Base-by-base conservation (phyloP, 2,797 vertebrate species). In the Apogon talboti region DNA sequence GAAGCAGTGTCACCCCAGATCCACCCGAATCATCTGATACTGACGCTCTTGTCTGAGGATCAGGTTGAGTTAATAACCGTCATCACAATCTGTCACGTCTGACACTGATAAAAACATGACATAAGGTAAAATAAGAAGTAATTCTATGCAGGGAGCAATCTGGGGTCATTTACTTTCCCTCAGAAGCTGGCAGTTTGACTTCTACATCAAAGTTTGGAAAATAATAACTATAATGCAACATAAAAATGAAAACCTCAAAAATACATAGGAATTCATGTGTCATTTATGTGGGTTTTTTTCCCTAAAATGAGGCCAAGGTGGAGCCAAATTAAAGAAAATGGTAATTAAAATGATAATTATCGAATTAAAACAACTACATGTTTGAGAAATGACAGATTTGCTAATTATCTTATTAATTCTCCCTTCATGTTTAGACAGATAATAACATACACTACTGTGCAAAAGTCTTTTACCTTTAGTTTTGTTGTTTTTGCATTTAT, bases 181-280 rank as follows among this genome's bases (percentile, higher is more conserved):
- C 54, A 57, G 41, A 33, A 44, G 41, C 41, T 8, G 54, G 54
- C 41, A 45, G 45, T 57, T 57, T 57, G 41, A 57, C 44, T 57
- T 57, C 41, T 44, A 18, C 54, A 33, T 45, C 43, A 33, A 24
- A 14, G 54, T 42, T 57, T 35, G 16, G 19, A 21, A 47, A 19
- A 47, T 47, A 21, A 47, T 19, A 24, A 47, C 18, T 12, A 24
- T 12, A 28, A 10, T 44, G 33, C 41, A 41, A 33, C 41, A n/a
- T 44, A 42, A 42, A 45, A 57, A 57, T 57, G 44, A 57, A 44
- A 57, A 57, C 54, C 54, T 33, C 45, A 44, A 57, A 42, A 57
- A 57, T 33, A 12, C 12, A 43, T 40, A n/a, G 54, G n/a, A 57
- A 45, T 57, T 45, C 33, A 44, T 57, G 54, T 57, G 40, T 33